Conservation (phyloP, 2,888 invertebrate genomes). For the Eumacrocentrus americanus region DNA sequence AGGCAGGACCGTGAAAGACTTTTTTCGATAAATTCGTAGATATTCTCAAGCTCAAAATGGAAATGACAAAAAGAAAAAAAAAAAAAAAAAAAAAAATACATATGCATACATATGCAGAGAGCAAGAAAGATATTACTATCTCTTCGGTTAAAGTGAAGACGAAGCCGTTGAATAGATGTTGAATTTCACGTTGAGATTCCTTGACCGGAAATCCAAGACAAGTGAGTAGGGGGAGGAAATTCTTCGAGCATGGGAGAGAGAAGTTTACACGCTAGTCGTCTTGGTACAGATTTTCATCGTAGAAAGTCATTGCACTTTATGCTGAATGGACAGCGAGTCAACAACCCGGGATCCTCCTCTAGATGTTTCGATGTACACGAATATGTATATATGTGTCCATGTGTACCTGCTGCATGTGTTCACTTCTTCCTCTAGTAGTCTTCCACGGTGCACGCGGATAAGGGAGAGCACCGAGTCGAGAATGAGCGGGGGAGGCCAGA, state of each 20-base stretch:
- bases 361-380: constrained; percentile 20
- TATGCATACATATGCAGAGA: too few species aligned
- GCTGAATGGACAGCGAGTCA: constrained; percentile 59
- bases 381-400: too few species aligned
- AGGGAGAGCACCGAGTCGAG: constrained; percentile 28
- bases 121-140: too few species aligned
- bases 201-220: constrained; percentile 32
- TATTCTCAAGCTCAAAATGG: constrained; percentile 19
- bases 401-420: constrained; percentile 25
- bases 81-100: too few species aligned
- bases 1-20: constrained; percentile 3
- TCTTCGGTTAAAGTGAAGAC: constrained; percentile 3
- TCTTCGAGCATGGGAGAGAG: constrained; percentile 20
- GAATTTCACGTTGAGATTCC: constrained; percentile 23
- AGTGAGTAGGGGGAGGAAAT: constrained; percentile 14
- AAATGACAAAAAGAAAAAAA: constrained; percentile 30
- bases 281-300: constrained; percentile 55
- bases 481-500: constrained; percentile 34
- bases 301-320: constrained; percentile 59
- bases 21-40: constrained; percentile 2
- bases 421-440: constrained; percentile 30
- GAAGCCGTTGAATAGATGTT: background rate
- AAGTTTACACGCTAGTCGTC: constrained; percentile 21
- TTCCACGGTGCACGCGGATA: constrained; percentile 31
- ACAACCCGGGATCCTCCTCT: constrained; percentile 46